Percentiles rank a stretch among this genome's conserved stretches.
Evolutionary conservation across 2,888 invertebrate genomes (phyloP).

Genomic region (Aporophyla nigra): DNA sequence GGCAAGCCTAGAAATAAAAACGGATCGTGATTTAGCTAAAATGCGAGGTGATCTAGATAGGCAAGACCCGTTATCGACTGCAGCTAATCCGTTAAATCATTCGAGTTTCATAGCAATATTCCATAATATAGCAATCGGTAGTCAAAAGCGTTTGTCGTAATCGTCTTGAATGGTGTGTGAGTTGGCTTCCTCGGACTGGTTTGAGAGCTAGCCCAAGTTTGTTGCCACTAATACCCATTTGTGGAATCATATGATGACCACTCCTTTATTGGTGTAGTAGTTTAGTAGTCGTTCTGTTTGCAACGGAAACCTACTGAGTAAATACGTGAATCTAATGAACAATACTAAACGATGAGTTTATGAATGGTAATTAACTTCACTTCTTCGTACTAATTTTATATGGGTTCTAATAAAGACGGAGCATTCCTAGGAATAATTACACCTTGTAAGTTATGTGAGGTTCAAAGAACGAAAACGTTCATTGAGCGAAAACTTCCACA

Average conservation of each 20-base stretch:
- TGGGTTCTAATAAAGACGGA: slow-evolving; percentile 48
- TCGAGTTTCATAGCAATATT: slow-evolving; percentile 20
- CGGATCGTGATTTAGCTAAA: slow-evolving; percentile 37
- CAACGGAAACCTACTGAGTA: slow-evolving; percentile 62
- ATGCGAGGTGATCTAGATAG: slow-evolving; percentile 46
- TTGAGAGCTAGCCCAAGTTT: slow-evolving; percentile 56
- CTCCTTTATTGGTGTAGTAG: slow-evolving; percentile 59
- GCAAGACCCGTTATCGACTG: slow-evolving; percentile 28
- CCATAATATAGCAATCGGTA: slow-evolving; percentile 23
- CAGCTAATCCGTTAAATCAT: slow-evolving; percentile 16
- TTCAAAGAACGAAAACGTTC: slow-evolving; percentile 21
- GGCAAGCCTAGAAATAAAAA: slow-evolving; percentile 32
- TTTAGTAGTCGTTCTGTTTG: slow-evolving; percentile 48
- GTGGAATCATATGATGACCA: slow-evolving; percentile 61
- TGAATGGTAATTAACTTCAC: slow-evolving; percentile 58
- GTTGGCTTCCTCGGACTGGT: slow-evolving; percentile 61
- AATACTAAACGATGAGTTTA: slow-evolving; percentile 66
- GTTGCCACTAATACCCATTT: slow-evolving; percentile 63
- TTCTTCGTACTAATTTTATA: slow-evolving; percentile 54
- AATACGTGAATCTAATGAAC: slow-evolving; percentile 64
- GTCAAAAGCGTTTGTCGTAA: slow-evolving; percentile 44
- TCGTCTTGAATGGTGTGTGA: slow-evolving; percentile 48
- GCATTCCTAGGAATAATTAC: slow-evolving; percentile 40
- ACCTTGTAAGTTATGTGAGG: slow-evolving; percentile 28
- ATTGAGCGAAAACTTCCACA: slow-evolving; percentile 26